Evolutionary conservation across 92 coral and sea anemone genomes (phyloP), one percentile per base, ranked within the genome.

Genomic region (Bergia puertoricense): DNA sequence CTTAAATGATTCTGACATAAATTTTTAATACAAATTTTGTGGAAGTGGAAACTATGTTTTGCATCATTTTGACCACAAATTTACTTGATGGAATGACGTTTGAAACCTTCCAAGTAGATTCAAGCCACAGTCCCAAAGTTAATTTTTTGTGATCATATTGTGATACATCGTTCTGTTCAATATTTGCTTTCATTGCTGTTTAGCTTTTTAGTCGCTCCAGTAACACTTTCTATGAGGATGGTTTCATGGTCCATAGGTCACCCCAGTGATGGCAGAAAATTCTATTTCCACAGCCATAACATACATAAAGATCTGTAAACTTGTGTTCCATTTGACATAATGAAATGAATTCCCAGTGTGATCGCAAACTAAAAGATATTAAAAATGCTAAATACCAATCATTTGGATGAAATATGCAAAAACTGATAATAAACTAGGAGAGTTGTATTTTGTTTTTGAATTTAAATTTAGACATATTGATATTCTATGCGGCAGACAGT

Each of bases 1-100:
- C 87, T 84, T 50, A 82, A 84, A 84, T 69, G 36, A 46, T 36
- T 84, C 41, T 72, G 13, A 2, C 87, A 72, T 84, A 44, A 84
- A 84, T 84, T 84, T 84, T 84, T 84, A 84, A 84, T 84, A 37
- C 48, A 46, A 37, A 4, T 16, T 67, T 65, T 37, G 73, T 82
- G 65, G 66, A 48, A 56, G 48, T 54, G 50, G 45, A 79, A 80
- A 6, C 56, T 30, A 80, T 38, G 39, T 51, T 46, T 84, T 69
- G 72, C 77, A 9, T 84, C 6, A 2, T 56, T 14, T 56, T 48
- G 79, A 84, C 65, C 68, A 39, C 44, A 30, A 46, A 23, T 74
- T 44, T 6, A 30, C 37, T 36, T 30, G 42, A 13, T 10, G 16
- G 13, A 43, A 44, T 66, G 8, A 37, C 1, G 39, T 2, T 45